Evolutionary conservation across 2,113 vertebrate species (phyloP).

Genomic region (Lutjanus erythropterus): DNA sequence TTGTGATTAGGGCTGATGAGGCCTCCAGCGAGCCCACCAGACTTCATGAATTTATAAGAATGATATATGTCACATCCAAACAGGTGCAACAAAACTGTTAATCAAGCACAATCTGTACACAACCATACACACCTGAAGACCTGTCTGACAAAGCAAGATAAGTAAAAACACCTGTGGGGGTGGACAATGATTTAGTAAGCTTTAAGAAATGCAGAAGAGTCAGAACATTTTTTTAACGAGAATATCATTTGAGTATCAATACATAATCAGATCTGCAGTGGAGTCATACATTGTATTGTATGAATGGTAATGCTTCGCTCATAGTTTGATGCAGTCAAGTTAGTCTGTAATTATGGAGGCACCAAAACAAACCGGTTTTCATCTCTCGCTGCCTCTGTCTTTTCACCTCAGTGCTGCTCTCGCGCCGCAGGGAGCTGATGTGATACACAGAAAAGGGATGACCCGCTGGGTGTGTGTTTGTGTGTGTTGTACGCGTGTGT

Average conservation of each 20-base stretch:
- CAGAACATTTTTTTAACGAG: background rate
- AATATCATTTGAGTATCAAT: background rate
- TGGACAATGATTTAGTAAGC: too few species aligned
- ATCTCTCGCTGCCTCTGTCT: slow-evolving; percentile 6
- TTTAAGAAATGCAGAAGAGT: background rate
- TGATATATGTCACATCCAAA: background rate
- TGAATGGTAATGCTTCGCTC: background rate
- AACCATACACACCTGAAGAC: background rate
- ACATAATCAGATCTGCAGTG: background rate
- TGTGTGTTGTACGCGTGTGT: background rate
- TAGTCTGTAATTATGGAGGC: background rate
- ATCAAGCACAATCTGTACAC: background rate
- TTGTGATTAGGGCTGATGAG: background rate
- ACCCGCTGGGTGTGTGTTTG: slow-evolving; percentile 23
- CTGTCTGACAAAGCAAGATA: background rate
- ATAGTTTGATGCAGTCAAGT: background rate
- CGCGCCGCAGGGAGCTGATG: background rate
- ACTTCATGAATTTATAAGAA: background rate
- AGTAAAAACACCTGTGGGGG: too few species aligned
- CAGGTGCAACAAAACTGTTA: background rate
- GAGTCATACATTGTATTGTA: background rate
- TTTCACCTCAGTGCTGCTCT: slow-evolving; percentile 20
- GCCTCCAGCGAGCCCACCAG: background rate
- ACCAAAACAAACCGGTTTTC: slow-evolving; percentile 13
- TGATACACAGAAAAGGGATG: slow-evolving; percentile 21